These are phyloP conservation scores for Lagopus muta DNA, from an alignment of 2,113 vertebrate genomes.

Conservation along the genomic window DNA sequence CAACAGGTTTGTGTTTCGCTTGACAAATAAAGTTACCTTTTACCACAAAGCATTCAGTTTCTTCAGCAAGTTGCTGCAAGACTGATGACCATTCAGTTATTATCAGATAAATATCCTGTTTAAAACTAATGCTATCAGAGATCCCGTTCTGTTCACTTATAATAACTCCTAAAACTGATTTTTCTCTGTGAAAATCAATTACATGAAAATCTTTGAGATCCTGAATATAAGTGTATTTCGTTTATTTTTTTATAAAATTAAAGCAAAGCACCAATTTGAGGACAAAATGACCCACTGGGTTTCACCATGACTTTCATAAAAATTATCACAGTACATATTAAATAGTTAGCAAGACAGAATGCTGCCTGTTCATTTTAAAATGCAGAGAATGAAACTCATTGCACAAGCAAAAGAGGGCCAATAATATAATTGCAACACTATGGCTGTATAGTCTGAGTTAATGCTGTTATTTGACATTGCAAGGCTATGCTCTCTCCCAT, in stretches of 20 bases:
- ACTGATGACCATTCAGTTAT: not conserved
- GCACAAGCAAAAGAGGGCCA: constrained; percentile 79
- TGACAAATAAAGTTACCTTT: not conserved
- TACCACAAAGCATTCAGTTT: not conserved
- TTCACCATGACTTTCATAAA: constrained; percentile 23
- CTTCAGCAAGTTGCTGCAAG: not conserved
- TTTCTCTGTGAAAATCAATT: not conserved
- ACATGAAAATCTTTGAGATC: not conserved
- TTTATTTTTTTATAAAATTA: not conserved
- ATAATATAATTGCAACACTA: constrained; percentile 79
- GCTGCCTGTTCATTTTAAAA: constrained; percentile 76
- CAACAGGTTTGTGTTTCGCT: not conserved
- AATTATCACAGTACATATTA: constrained; percentile 57
- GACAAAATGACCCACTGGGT: constrained; percentile 14
- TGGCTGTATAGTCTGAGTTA: constrained; percentile 79
- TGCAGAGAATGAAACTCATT: constrained; percentile 74
- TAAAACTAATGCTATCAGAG: not conserved
- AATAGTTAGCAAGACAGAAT: constrained; percentile 64
- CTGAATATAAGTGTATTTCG: not conserved
- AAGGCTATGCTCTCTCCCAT: constrained; percentile 84
- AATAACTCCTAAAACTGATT: not conserved
- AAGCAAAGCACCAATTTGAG: not conserved
- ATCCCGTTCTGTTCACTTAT: not conserved
- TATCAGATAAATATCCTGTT: not conserved
- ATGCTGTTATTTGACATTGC: constrained; percentile 86